Percentiles rank a stretch among this genome's conserved stretches.
Conservation (phyloP, 64 coral and sea anemone species). For the Exaiptasia diaphana region DNA sequence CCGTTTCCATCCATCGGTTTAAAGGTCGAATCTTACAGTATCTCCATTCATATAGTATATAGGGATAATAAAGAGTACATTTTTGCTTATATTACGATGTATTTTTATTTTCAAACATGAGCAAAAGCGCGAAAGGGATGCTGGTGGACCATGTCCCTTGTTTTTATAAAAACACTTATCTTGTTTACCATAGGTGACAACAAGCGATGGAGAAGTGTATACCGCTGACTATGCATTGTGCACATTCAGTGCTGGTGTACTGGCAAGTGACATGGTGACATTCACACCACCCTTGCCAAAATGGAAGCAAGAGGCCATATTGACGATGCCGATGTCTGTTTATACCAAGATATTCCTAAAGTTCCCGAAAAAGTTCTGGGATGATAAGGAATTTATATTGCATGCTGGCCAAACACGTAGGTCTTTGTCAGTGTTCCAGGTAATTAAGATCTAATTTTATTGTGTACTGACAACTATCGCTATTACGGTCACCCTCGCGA, state of each 20-base stretch:
- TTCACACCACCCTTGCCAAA: conserved; percentile 25
- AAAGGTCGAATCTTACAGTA: too few species aligned
- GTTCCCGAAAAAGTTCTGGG: conserved; percentile 52
- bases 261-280: conserved; percentile 12
- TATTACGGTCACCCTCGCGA: too few species aligned
- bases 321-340: conserved; percentile 15
- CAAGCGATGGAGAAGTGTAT: neutral
- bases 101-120: too few species aligned
- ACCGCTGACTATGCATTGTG: conserved; percentile 17
- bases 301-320: conserved; percentile 56
- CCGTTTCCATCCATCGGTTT: too few species aligned
- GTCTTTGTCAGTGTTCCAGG: conserved; percentile 17
- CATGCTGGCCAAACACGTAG: neutral
- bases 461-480: too few species aligned
- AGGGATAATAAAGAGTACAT: too few species aligned
- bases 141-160: too few species aligned
- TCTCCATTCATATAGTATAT: too few species aligned
- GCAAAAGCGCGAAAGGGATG: too few species aligned
- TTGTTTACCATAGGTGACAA: conserved; percentile 22
- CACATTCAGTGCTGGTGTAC: conserved; percentile 16
- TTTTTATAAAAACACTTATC: too few species aligned
- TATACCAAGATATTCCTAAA: conserved; percentile 62
- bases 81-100: too few species aligned
- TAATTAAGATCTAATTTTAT: too few species aligned
- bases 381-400: conserved; percentile 15